These are phyloP conservation scores for Cheilosia pagana DNA, from an alignment of 2,888 invertebrate species.

Conservation along the genomic window DNA sequence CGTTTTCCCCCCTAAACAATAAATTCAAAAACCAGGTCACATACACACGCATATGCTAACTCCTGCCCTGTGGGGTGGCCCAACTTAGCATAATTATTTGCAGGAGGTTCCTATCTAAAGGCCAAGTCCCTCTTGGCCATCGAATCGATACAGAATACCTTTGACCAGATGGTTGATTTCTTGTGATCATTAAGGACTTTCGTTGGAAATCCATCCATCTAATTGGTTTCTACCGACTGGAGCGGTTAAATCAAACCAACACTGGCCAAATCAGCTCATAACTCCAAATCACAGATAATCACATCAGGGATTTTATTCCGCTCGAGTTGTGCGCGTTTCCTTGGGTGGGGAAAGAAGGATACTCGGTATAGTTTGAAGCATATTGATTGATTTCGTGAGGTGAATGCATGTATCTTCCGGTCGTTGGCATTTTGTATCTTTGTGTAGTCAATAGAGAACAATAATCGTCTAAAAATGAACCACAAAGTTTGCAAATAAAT, in stretches of 20 bases:
- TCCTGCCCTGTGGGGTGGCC: not conserved
- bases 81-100: conserved; percentile 25
- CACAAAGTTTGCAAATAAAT: too few relatives aligned
- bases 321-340: conserved; percentile 18
- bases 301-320: conserved; percentile 53
- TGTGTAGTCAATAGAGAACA: not conserved
- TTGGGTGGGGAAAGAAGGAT: not conserved
- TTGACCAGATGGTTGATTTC: conserved; percentile 3
- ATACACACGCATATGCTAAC: conserved; percentile 4
- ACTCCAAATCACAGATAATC: conserved; percentile 64
- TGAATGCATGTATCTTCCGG: conserved; percentile 46
- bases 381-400: conserved; percentile 73
- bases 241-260: conserved; percentile 15
- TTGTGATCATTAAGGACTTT: not conserved
- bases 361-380: conserved; percentile 15
- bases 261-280: conserved; percentile 62
- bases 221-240: conserved; percentile 27
- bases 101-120: conserved; percentile 20
- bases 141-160: not conserved
- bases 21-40: conserved; percentile 55
- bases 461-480: too few relatives aligned
- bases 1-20: conserved; percentile 1
- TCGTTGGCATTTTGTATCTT: not conserved
- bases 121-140: conserved; percentile 2
- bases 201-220: not conserved